Conservation (phyloP, 2,113 vertebrate species). For the Drymodes brunneopygia region DNA sequence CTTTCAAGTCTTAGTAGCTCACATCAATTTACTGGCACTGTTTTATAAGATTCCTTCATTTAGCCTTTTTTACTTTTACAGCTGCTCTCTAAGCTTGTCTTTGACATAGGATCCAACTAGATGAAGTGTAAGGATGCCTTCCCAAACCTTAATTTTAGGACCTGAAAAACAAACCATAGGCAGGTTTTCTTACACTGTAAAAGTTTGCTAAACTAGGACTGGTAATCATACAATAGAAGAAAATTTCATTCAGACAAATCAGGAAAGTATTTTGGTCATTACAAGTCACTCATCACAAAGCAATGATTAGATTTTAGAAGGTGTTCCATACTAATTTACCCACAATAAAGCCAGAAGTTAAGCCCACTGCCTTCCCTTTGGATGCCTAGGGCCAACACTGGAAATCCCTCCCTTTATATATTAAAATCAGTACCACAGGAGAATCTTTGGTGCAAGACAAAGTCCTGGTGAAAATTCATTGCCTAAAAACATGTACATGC, state of each 20-base stretch:
- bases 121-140: neutral
- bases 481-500: neutral
- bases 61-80: neutral
- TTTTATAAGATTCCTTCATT: neutral
- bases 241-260: neutral
- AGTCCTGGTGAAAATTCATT: neutral
- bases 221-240: neutral
- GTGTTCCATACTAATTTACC: neutral
- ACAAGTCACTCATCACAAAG: neutral
- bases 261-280: neutral
- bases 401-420: neutral
- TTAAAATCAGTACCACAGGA: neutral
- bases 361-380: neutral
- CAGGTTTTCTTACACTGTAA: neutral
- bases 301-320: neutral
- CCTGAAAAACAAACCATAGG: neutral
- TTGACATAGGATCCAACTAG: neutral
- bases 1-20: neutral
- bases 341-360: neutral
- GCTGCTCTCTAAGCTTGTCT: neutral
- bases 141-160: neutral
- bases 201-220: neutral
- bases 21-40: neutral
- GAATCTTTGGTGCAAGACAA: neutral
- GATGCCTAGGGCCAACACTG: neutral